Evolutionary conservation across 1,140 invertebrate genomes (phyloP).

Genomic region (Atopsyche davidsoni): DNA sequence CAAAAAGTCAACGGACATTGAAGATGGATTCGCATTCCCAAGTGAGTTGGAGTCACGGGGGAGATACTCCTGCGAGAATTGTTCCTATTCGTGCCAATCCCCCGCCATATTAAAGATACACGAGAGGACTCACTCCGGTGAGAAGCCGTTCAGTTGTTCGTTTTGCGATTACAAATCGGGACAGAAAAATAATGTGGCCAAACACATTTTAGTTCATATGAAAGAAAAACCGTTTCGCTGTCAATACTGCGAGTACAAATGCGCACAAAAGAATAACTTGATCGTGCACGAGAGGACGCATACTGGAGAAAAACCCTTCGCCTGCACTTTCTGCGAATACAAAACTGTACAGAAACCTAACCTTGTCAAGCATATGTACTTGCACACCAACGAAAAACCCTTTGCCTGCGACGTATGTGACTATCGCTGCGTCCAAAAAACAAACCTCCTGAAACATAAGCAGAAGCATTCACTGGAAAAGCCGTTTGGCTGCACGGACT

Average conservation of each 20-base stretch:
- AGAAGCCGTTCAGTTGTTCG: constrained; percentile 55
- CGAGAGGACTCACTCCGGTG: constrained; percentile 54
- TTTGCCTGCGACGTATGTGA: constrained; percentile 59
- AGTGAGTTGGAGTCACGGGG: constrained; percentile 39
- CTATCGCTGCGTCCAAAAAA: constrained; percentile 47
- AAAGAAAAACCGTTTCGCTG: constrained; percentile 70
- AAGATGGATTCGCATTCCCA: neutral
- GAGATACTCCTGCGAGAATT: constrained; percentile 42
- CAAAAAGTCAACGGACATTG: no score
- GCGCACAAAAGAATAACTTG: constrained; percentile 57
- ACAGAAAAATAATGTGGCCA: constrained; percentile 68
- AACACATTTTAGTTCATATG: constrained; percentile 68
- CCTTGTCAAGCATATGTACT: constrained; percentile 57
- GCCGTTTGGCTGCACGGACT: constrained; percentile 29
- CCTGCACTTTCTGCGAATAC: constrained; percentile 59
- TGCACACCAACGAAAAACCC: constrained; percentile 57
- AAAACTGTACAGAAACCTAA: constrained; percentile 51
- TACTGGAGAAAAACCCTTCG: constrained; percentile 55
- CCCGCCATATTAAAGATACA: constrained; percentile 64
- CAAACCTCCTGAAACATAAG: constrained; percentile 46
- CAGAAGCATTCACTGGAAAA: constrained; percentile 45
- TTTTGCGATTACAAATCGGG: constrained; percentile 71
- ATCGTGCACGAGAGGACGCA: constrained; percentile 54
- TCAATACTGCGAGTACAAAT: constrained; percentile 62
- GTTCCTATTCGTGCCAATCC: constrained; percentile 43